Percentiles rank a stretch among this genome's conserved stretches.
phyloP scores from a whole-genome alignment of 2,797 vertebrate species.

The Avahi laniger region DNA sequence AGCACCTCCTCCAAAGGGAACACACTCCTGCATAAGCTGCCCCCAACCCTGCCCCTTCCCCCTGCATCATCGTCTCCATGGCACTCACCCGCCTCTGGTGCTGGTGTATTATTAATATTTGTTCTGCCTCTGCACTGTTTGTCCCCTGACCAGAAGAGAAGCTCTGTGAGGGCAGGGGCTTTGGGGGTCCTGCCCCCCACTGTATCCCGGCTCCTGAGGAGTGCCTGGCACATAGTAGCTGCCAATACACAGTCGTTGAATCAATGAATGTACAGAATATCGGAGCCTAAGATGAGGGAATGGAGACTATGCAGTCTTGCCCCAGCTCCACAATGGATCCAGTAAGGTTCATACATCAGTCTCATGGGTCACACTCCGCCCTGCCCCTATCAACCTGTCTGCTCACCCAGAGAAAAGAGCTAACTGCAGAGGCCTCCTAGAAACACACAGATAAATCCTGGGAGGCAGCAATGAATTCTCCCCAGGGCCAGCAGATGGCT shows the following conservation, averaged over 20 bases:
- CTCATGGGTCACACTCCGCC: not conserved
- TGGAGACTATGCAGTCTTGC: not conserved
- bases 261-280: not conserved
- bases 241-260: not conserved
- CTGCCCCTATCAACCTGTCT: not conserved
- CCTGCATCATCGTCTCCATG: not conserved
- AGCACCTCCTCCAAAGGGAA: not conserved
- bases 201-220: not conserved
- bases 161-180: not conserved
- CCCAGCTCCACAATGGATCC: not conserved
- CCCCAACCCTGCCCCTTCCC: too few relatives aligned
- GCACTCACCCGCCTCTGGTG: not conserved
- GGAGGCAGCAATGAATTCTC: not conserved
- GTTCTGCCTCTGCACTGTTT: not conserved
- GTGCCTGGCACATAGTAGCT: not conserved
- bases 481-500: not conserved
- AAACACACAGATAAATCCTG: not conserved
- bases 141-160: not conserved
- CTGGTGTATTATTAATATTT: not conserved
- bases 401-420: not conserved
- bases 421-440: not conserved
- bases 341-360: not conserved
- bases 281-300: not conserved
- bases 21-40: not conserved
- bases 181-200: not conserved